Percentiles rank a stretch among this genome's conserved stretches.
Evolutionary conservation across 2,797 vertebrate species (phyloP).

Genomic region (Periophthalmus magnuspinnatus): DNA sequence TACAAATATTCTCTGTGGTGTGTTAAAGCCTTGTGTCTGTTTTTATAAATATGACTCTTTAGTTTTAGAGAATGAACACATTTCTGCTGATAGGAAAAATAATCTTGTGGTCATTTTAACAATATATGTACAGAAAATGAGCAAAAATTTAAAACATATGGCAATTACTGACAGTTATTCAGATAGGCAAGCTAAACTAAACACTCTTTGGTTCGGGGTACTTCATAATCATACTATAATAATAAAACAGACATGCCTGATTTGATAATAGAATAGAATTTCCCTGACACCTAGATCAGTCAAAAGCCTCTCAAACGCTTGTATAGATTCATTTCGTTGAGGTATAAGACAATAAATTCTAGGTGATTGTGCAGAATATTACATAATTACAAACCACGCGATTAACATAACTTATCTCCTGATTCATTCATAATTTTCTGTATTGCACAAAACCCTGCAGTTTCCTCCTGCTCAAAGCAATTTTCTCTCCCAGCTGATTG

Average conservation of each 20-base stretch:
- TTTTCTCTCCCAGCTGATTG: slow-evolving; percentile 67
- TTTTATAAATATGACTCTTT: not conserved
- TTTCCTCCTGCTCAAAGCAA: slow-evolving; percentile 63
- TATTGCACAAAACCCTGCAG: slow-evolving; percentile 42
- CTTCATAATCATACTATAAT: too few relatives aligned
- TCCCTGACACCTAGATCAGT: not conserved
- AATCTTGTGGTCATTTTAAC: not conserved
- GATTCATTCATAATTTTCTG: slow-evolving; percentile 53
- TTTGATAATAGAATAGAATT: too few relatives aligned
- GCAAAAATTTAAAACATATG: not conserved
- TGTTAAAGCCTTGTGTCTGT: not conserved
- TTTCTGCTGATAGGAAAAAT: slow-evolving; percentile 1
- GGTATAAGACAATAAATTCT: slow-evolving; percentile 23
- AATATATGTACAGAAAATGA: not conserved
- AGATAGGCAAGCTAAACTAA: too few relatives aligned
- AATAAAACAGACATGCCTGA: too few relatives aligned
- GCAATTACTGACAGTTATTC: too few relatives aligned
- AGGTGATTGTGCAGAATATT: slow-evolving; percentile 52
- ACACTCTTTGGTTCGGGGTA: too few relatives aligned
- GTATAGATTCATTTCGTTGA: slow-evolving; percentile 25
- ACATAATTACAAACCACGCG: slow-evolving; percentile 39
- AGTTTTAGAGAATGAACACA: not conserved
- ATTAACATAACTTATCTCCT: slow-evolving; percentile 51
- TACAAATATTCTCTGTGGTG: slow-evolving; percentile 27
- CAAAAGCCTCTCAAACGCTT: slow-evolving; percentile 6